Base-by-base conservation (phyloP, 1,140 invertebrate species). In the Chymomyza costata region DNA sequence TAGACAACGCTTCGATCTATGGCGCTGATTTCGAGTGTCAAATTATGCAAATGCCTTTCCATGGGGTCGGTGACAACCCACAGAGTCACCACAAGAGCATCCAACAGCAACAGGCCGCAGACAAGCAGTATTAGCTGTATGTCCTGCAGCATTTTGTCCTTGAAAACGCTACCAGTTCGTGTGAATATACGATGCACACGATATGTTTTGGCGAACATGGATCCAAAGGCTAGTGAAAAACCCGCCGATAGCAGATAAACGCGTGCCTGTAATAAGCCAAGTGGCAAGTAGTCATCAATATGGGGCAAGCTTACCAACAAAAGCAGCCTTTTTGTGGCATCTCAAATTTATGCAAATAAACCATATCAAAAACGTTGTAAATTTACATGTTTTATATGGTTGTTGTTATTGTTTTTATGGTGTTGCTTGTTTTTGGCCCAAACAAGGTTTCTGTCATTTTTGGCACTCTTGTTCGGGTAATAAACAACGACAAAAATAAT, bases 191-290 rank as follows among this genome's bases (percentile, higher is more conserved):
- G 88, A 86, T 96, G 94, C 25, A 96, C 93, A 45, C 94, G 86
- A 83, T 95, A 95, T 0, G 94, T 95, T 86, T 96, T 96, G 1
- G 93, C 93, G 84, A 95, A 95, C 92, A 95, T 95, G 5, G 94
- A 94, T 15, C 94, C 94, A 76, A 95, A 96, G 15, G 93, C 93
- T 38, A 96, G 82, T 0, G 94, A 95, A 84, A 95, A 95, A 17
- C 94, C 94, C 25, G 93, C 92, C 7, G 93, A 94, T n/a, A 96
- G 86, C 18, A 96, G 87, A 86, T 94, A 95, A 17, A 95, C 94
- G 76, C 94, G 89, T 28, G 92, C 91, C 95, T 97, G 86, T 11
- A 38, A 50, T 13, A 16, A 52, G 13, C 10, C 18, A 28, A 34
- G 17, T 13, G 10, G 38, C 15, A 78, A 66, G 67, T 71, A 71